Conservation (phyloP, 2,888 invertebrate genomes). For the Sicus ferrugineus region DNA sequence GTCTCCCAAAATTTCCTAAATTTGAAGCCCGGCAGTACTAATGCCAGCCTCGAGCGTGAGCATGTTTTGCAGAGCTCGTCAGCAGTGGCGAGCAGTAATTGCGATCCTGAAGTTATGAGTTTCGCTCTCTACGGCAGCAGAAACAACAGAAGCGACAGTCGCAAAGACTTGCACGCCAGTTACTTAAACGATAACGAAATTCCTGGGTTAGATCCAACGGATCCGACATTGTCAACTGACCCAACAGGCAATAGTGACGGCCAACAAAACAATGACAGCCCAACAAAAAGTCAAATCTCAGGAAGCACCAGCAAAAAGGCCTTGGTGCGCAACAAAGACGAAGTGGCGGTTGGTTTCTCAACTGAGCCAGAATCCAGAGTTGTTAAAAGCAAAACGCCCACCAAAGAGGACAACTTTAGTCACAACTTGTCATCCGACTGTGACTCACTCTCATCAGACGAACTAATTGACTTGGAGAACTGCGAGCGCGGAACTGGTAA, state of each 20-base stretch:
- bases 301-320: slow-evolving; percentile 21
- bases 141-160: slow-evolving; percentile 37
- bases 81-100: slow-evolving; percentile 3
- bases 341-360: slow-evolving; percentile 1
- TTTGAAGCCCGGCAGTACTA: slow-evolving; percentile 31
- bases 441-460: slow-evolving; percentile 53
- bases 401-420: slow-evolving; percentile 29
- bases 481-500: slow-evolving; percentile 56
- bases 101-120: slow-evolving; percentile 3
- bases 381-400: background rate
- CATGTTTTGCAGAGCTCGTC: slow-evolving; percentile 9
- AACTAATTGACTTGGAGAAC: slow-evolving; percentile 55
- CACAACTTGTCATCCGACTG: slow-evolving; percentile 51
- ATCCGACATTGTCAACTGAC: background rate
- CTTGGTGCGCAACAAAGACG: background rate
- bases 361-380: background rate
- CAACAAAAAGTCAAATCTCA: slow-evolving; percentile 19
- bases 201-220: slow-evolving; percentile 3
- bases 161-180: slow-evolving; percentile 36
- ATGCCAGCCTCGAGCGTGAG: slow-evolving; percentile 34
- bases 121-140: slow-evolving; percentile 32
- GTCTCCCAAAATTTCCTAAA: slow-evolving; percentile 34
- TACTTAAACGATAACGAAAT: slow-evolving; percentile 24
- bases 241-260: background rate
- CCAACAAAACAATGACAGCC: slow-evolving; percentile 22